Evolutionary conservation across 2,888 invertebrate species (phyloP).

Genomic region (Adineta ricciae): DNA sequence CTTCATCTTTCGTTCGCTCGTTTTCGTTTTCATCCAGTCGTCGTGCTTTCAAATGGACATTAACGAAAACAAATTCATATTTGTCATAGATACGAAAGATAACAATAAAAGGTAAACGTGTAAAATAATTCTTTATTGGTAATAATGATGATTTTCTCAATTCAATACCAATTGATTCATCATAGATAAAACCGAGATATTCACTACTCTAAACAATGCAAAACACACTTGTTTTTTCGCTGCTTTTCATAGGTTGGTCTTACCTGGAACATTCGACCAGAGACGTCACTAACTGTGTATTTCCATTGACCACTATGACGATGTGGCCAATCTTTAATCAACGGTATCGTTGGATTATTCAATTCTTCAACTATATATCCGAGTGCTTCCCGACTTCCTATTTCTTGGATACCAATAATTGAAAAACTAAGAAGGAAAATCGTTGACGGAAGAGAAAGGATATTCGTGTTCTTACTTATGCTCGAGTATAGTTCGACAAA

Average conservation of each 20-base stretch:
- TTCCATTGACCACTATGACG: conserved; percentile 57
- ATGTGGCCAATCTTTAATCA: conserved; percentile 24
- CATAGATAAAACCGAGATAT: conserved; percentile 45
- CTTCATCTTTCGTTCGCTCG: background rate
- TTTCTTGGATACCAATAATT: conserved; percentile 65
- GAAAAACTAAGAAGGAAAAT: conserved; percentile 57
- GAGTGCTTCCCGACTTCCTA: conserved; percentile 60
- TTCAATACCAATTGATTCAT: conserved; percentile 41
- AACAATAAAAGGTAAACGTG: conserved; percentile 40
- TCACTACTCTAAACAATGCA: conserved; percentile 38
- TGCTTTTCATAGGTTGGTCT: background rate
- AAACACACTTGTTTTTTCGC: background rate
- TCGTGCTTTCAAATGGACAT: conserved; percentile 42
- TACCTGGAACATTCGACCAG: conserved; percentile 35
- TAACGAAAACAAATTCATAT: conserved; percentile 41
- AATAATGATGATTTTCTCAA: conserved; percentile 32
- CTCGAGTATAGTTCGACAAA: conserved; percentile 69
- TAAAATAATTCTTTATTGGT: conserved; percentile 36
- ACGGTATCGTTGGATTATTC: conserved; percentile 44
- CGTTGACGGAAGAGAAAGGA: background rate
- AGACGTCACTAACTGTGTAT: conserved; percentile 40
- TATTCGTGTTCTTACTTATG: conserved; percentile 52
- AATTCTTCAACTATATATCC: conserved; percentile 50
- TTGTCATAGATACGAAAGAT: conserved; percentile 41
- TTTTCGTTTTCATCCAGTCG: conserved; percentile 37